Conservation (phyloP, 2,113 vertebrate genomes). For the Ammodytes marinus region DNA sequence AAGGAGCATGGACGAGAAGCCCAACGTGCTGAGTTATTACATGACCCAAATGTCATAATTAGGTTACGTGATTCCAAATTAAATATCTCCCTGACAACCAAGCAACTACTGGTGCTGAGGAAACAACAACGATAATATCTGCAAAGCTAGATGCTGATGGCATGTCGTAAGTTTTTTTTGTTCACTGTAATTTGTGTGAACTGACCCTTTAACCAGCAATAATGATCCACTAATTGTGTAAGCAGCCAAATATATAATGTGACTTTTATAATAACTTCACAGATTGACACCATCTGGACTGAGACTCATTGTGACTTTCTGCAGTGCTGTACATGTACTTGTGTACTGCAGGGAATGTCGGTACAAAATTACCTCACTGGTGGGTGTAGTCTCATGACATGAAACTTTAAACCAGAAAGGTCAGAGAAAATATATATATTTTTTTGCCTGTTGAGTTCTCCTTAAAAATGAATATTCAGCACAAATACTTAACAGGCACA, state of each 20-base stretch:
- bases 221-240: not conserved
- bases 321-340: not conserved
- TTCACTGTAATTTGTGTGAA: too few relatives aligned
- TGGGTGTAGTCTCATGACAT: not conserved
- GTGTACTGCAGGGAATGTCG: not conserved
- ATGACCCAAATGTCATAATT: too few relatives aligned
- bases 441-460: not conserved
- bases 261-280: not conserved
- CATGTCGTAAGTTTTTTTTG: too few relatives aligned
- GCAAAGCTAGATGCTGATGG: not conserved
- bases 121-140: not conserved
- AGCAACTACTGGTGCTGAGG: not conserved
- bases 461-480: conserved; percentile 1
- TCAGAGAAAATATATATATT: not conserved
- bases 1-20: too few relatives aligned
- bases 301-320: too few relatives aligned
- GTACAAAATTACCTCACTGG: not conserved
- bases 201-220: not conserved
- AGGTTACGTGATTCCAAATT: not conserved
- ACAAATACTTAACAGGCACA: not conserved
- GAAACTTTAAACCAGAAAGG: not conserved
- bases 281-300: too few relatives aligned
- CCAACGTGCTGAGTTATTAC: too few relatives aligned
- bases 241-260: not conserved
- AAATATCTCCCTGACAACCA: not conserved